Evolutionary conservation across 2,888 invertebrate species (phyloP).

Genomic region (Drosophila niveifrons): DNA sequence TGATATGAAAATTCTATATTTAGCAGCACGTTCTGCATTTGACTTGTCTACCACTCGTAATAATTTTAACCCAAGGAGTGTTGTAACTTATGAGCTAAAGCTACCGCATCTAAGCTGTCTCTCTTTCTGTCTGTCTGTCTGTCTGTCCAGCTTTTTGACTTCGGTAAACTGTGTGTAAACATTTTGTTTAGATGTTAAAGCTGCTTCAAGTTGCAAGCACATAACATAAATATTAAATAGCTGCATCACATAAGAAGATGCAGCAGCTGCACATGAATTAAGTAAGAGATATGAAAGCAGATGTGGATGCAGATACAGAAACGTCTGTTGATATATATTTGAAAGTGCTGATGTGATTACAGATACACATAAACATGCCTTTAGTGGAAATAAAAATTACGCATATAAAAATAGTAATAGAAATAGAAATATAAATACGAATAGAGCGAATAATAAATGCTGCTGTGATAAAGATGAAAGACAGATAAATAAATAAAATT

Average conservation of each 20-base stretch:
- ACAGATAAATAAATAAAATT: too few species aligned
- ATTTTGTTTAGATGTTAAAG: slow-evolving; percentile 1
- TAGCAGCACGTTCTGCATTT: not conserved
- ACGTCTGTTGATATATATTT: too few species aligned
- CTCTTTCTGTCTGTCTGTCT: not conserved
- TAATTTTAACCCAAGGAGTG: not conserved
- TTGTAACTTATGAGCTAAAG: not conserved
- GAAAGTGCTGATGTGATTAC: too few species aligned
- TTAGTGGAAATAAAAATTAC: too few species aligned
- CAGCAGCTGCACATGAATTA: not conserved
- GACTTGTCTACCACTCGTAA: not conserved
- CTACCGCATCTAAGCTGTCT: not conserved
- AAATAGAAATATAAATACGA: too few species aligned
- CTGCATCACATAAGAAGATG: not conserved
- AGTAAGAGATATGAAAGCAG: not conserved
- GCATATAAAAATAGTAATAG: too few species aligned
- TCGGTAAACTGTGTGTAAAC: slow-evolving; percentile 2
- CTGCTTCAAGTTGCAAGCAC: not conserved
- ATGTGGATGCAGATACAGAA: not conserved
- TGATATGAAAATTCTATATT: not conserved
- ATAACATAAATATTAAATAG: not conserved
- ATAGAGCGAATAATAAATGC: too few species aligned
- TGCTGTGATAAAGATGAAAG: too few species aligned
- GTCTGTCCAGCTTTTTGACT: slow-evolving; percentile 1
- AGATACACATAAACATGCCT: too few species aligned